Conservation (phyloP, 2,113 vertebrate species). For the Fregetta grallaria region DNA sequence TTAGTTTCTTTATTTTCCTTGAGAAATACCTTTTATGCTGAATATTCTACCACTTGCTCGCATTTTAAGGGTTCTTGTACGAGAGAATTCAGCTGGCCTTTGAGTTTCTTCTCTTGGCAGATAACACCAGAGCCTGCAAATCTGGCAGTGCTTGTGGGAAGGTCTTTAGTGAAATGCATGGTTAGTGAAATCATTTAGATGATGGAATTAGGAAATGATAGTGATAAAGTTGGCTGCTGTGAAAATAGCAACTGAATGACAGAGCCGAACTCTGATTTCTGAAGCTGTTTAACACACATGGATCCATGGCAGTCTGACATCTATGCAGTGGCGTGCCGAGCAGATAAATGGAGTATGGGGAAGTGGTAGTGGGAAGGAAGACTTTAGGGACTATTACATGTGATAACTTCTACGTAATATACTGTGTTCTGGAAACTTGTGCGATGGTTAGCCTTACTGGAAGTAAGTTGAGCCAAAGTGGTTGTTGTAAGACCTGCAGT, state of each 20-base stretch:
- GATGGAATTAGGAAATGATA: slow-evolving; percentile 31
- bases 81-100: slow-evolving; percentile 15
- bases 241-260: neutral
- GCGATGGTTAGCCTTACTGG: neutral
- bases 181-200: slow-evolving; percentile 6
- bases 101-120: slow-evolving; percentile 23
- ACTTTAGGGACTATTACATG: neutral
- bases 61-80: neutral
- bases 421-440: neutral
- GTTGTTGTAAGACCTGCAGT: neutral
- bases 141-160: slow-evolving; percentile 36
- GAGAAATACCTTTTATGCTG: neutral
- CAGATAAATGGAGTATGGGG: neutral
- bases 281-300: neutral
- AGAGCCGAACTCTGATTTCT: neutral
- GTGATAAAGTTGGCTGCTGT: slow-evolving; percentile 20
- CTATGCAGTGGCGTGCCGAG: neutral
- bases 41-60: neutral
- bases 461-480: neutral
- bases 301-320: neutral
- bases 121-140: neutral
- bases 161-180: neutral
- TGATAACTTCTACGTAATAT: neutral
- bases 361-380: neutral
- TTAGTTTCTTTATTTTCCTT: neutral